These are phyloP conservation scores for Hyperopisus bebe DNA, from an alignment of 2,113 vertebrate genomes.

Conservation along the genomic window DNA sequence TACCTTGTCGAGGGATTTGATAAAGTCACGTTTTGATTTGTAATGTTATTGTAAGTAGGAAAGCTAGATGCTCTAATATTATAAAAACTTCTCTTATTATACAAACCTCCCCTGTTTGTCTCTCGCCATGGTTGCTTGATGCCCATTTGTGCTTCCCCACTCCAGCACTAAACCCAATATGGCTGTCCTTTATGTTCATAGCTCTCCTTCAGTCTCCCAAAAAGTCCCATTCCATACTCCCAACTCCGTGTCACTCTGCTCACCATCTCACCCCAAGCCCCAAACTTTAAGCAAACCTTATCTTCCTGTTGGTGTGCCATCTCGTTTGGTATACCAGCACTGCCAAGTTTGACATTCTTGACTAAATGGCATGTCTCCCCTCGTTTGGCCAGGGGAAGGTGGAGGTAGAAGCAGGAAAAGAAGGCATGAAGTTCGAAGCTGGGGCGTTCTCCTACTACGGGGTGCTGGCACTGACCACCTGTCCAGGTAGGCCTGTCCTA, in stretches of 20 bases:
- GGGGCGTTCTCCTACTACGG: slow-evolving; percentile 98
- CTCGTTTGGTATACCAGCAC: neutral
- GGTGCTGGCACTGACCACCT: slow-evolving; percentile 85
- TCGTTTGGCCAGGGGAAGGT: slow-evolving; percentile 75
- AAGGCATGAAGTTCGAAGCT: slow-evolving; percentile 98
- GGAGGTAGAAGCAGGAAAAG: slow-evolving; percentile 97
- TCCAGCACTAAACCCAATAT: neutral
- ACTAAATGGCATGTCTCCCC: neutral
- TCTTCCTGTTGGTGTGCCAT: neutral
- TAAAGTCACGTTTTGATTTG: neutral
- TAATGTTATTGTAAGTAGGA: neutral
- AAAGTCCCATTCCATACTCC: neutral
- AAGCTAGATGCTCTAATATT: neutral
- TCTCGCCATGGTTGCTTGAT: neutral
- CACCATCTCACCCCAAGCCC: neutral
- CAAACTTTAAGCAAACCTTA: neutral
- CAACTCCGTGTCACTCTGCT: neutral
- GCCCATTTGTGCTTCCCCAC: neutral
- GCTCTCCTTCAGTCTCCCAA: neutral
- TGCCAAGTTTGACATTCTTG: neutral
- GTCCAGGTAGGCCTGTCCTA: slow-evolving; percentile 69
- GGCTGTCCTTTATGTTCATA: neutral
- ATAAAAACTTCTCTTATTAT: neutral
- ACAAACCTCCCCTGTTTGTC: neutral
- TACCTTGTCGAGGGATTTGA: neutral